phyloP scores from a whole-genome alignment of 2,888 invertebrate species.

The Temnothorax ravouxi region DNA sequence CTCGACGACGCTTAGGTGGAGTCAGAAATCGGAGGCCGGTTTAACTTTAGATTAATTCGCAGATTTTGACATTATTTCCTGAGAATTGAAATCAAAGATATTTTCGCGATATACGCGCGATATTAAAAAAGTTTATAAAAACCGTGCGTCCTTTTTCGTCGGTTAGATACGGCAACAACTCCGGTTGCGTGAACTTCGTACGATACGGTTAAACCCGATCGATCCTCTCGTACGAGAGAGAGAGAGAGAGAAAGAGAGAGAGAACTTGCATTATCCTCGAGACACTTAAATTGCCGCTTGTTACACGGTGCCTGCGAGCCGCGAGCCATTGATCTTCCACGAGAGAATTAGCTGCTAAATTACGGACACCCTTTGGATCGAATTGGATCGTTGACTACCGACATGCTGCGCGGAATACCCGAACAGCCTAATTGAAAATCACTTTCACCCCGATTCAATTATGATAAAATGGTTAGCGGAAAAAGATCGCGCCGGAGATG shows the following conservation, averaged over 20 bases:
- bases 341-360: conserved; percentile 62
- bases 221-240: conserved; percentile 31
- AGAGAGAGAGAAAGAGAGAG: conserved; percentile 9
- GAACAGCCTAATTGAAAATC: conserved; percentile 46
- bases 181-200: neutral
- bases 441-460: conserved; percentile 46
- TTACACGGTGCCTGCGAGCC: conserved; percentile 54
- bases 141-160: neutral
- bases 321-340: conserved; percentile 57
- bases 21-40: neutral
- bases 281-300: conserved; percentile 64
- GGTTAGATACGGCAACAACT: neutral
- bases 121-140: neutral
- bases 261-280: conserved; percentile 55
- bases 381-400: conserved; percentile 42
- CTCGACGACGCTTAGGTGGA: neutral
- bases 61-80: neutral
- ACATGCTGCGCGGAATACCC: conserved; percentile 23
- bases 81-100: neutral
- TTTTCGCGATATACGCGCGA: neutral
- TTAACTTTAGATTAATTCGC: neutral
- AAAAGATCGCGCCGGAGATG: conserved; percentile 36
- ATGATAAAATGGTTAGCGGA: conserved; percentile 47
- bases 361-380: conserved; percentile 51
- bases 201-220: conserved; percentile 35